phyloP scores from a whole-genome alignment of 2,888 invertebrate genomes.

The Adineta ricciae region DNA sequence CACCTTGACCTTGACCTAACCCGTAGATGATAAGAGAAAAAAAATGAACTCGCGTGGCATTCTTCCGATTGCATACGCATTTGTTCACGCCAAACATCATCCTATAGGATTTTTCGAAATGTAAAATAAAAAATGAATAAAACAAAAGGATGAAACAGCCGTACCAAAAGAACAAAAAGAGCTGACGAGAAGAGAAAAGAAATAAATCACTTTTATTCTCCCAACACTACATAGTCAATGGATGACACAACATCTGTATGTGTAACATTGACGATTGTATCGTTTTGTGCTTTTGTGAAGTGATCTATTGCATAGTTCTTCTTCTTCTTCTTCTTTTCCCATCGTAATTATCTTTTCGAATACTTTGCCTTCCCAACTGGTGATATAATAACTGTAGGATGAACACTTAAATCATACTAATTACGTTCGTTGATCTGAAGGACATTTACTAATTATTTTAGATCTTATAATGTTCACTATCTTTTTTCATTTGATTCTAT shows the following conservation, averaged over 20 bases:
- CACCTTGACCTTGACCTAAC: background rate
- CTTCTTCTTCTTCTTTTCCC: background rate
- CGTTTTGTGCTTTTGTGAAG: background rate
- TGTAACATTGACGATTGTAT: background rate
- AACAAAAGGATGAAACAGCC: background rate
- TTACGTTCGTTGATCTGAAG: background rate
- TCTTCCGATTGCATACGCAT: background rate
- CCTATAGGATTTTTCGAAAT: background rate
- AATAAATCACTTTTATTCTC: background rate
- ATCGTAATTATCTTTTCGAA: background rate
- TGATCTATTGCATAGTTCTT: background rate
- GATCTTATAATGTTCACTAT: background rate
- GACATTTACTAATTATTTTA: background rate
- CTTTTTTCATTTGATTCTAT: background rate
- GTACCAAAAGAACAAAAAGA: background rate
- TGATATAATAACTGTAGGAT: background rate
- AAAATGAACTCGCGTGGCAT: constrained; percentile 3
- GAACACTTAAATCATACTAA: background rate
- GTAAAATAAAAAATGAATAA: background rate
- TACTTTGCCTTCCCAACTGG: background rate
- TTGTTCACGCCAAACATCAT: background rate
- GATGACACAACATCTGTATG: background rate
- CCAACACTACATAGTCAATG: background rate
- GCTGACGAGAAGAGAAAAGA: background rate
- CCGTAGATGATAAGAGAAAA: background rate